Base-by-base conservation (phyloP, 2,888 invertebrate species). In the Drosophila prolongata region DNA sequence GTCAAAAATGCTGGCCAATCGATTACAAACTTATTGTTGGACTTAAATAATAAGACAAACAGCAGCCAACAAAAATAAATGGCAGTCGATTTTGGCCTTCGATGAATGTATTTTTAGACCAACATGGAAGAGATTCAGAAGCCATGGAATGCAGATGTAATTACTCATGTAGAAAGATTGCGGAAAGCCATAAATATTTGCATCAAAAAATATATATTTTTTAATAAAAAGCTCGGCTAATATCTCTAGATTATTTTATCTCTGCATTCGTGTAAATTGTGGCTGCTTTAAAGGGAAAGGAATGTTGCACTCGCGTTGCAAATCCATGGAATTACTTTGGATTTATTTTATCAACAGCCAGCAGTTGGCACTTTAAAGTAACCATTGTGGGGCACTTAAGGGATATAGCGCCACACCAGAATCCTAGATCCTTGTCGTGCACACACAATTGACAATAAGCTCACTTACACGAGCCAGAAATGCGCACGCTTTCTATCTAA, bases 401-500 rank as follows among this genome's bases (percentile, higher is more conserved):
- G 40, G 60, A 30, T 60, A 40, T 55, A 64, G n/a, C n/a, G 34
- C 19, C 13, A 27, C 16, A 43, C 49, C 62, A 47, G 47, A 73
- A 62, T 68, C n/a, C 19, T 34, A 34, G 38, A 42, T 56, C 14
- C 49, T 13, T 10, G n/a, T 14, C 3, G 11, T 14, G 16, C 35
- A 13, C 16, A 27, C 47, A 44, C 60, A 67, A 60, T 76, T 81
- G 76, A 38, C 57, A 54, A 46, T 64, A 65, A 66, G 65, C 16
- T 40, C 55, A 54, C 50, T 57, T 54, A 24, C 35, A 42, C 19
- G 19, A 10, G 16, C 30, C 42, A 37, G 56, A 54, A 42, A 16
- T 46, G 24, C 50, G 34, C 30, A 4, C 37, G 61, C 71, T 57
- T 57, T 57, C 46, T 69, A 57, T 64, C 84, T 83, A 79, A 79